Base-by-base conservation (phyloP, 2,797 vertebrate genomes). In the Dendrocincla tyrannina region DNA sequence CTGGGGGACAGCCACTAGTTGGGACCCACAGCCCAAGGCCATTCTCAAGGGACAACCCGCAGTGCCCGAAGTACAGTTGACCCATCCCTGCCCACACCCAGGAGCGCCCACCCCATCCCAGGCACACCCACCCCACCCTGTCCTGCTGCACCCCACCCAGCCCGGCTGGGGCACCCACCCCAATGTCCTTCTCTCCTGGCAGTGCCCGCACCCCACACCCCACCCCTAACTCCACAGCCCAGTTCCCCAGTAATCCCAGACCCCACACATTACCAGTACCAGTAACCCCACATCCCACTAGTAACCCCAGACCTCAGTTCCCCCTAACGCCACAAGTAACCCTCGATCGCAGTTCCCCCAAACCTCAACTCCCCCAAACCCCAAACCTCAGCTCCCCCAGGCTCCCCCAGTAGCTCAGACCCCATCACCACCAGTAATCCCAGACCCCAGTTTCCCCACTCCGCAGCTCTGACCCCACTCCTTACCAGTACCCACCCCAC, bases 1-100 rank as follows among this genome's bases (percentile, higher is more conserved):
- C 60, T 4, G 10, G n/a, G 62, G 23, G 17, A 32, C 35, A 56
- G 15, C n/a, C 13, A 0, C 4, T 6, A 42, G 13, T 1, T 3
- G 11, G 46, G 32, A 69, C 60, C 35, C 23, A 2, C 22, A 52
- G 28, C 44, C 39, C 53, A 11, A 16, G 35, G 49, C 44, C 25
- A 17, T 68, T 39, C 33, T 32, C 8, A 3, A 44, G 56, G 37
- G 25, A 70, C 2, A 27, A 14, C n/a, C 25, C 5, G 2, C 17
- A 10, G 49, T 5, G 11, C 37, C 42, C 8, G 2, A 23, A 32
- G 44, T 1, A 4, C 47, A 14, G 8, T 33, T 33, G 52, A 39
- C 17, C 69, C 88, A 47, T 7, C 55, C 60, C 60, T 37, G 42
- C 19, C 42, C 81, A 25, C 7, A 1, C 22, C 52, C 74, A 30